Conservation (phyloP, 2,888 invertebrate species). For the Drosophila neoperkinsi region DNA sequence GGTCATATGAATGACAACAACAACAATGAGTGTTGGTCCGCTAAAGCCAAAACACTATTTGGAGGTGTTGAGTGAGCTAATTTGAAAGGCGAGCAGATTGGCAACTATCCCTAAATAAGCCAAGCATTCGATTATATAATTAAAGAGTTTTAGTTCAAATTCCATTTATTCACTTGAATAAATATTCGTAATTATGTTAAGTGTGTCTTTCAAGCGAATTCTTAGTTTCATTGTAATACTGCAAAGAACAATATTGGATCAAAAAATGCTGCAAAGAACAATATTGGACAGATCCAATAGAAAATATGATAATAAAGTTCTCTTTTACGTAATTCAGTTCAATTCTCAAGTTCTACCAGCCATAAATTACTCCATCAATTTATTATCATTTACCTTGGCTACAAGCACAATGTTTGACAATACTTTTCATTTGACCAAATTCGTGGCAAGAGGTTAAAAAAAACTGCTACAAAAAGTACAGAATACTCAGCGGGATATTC, state of each 20-base stretch:
- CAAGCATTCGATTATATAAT: background rate
- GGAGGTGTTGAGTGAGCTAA: conserved; percentile 5
- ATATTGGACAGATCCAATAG: background rate
- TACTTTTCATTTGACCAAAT: conserved; percentile 14
- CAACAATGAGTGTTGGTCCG: background rate
- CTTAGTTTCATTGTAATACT: background rate
- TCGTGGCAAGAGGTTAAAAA: background rate
- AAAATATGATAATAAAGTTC: background rate
- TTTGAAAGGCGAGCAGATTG: background rate
- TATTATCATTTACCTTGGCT: background rate
- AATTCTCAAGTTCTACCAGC: background rate
- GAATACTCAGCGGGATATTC: conserved; percentile 8
- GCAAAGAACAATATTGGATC: background rate
- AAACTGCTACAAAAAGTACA: background rate
- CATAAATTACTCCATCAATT: background rate
- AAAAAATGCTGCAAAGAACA: background rate
- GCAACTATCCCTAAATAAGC: background rate
- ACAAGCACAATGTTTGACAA: conserved; percentile 9
- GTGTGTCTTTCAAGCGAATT: background rate
- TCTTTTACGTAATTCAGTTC: background rate
- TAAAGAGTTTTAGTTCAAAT: background rate
- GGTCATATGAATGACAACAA: background rate
- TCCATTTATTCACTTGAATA: background rate
- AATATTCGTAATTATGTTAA: background rate
- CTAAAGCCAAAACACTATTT: conserved; percentile 1